Percentiles rank a stretch among this genome's conserved stretches.
Conservation (phyloP, 2,888 invertebrate species). For the Drosophila diplacantha region DNA sequence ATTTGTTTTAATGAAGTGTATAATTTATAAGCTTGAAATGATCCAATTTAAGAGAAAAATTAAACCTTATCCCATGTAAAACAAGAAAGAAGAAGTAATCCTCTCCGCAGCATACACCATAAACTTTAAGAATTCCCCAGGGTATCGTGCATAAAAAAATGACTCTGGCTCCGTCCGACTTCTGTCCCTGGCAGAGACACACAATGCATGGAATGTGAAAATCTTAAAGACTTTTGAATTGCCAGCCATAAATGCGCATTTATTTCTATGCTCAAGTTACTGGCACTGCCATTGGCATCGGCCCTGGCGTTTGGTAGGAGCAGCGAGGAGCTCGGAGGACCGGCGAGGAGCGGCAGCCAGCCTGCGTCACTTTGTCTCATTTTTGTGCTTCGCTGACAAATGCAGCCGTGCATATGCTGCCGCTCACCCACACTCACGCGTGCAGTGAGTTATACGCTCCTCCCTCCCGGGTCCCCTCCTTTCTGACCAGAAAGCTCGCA, state of each 20-base stretch:
- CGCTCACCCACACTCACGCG: conserved; percentile 28
- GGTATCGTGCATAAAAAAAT: conserved; percentile 55
- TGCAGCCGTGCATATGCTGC: conserved; percentile 70
- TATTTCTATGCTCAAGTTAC: conserved; percentile 71
- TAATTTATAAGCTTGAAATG: no score
- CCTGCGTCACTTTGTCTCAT: conserved; percentile 70
- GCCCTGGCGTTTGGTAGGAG: conserved; percentile 12
- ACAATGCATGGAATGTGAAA: conserved; percentile 72
- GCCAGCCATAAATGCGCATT: conserved; percentile 73
- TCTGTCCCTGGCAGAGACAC: conserved; percentile 52
- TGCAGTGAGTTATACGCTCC: conserved; percentile 66
- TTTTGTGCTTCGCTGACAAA: conserved; percentile 73
- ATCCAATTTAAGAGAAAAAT: no score
- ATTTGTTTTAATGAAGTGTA: no score
- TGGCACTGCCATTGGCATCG: conserved; percentile 17
- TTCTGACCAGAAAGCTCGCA: background rate
- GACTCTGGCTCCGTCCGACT: conserved; percentile 51
- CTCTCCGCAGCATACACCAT: background rate
- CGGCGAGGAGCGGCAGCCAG: conserved; percentile 43
- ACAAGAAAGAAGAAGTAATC: background rate
- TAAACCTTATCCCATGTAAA: background rate
- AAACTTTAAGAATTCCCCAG: conserved; percentile 17
- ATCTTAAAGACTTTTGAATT: conserved; percentile 73
- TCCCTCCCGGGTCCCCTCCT: conserved; percentile 13
- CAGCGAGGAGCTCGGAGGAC: background rate